These are phyloP conservation scores for Diarsia mendica DNA, from an alignment of 2,888 invertebrate species.

Conservation along the genomic window DNA sequence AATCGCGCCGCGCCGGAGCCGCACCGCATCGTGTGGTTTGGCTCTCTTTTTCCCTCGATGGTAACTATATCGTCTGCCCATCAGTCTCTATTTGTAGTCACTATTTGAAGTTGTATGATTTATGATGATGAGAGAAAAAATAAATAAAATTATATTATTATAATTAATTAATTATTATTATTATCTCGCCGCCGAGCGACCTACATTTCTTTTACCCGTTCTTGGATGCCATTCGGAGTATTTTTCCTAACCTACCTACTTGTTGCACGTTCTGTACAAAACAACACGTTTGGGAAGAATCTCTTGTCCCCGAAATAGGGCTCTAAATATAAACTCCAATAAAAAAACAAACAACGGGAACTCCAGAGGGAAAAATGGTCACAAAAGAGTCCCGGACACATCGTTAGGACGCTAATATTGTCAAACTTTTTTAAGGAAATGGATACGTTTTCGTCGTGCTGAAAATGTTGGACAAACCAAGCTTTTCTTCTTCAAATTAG, in stretches of 20 bases:
- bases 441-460: constrained; percentile 19
- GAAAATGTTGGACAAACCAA: constrained; percentile 4
- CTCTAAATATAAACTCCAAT: constrained; percentile 34
- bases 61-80: too few relatives aligned
- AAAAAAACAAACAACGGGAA: constrained; percentile 35
- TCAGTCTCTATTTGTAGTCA: too few relatives aligned
- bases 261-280: background rate
- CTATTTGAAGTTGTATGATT: too few relatives aligned
- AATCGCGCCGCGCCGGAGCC: too few relatives aligned
- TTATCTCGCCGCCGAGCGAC: too few relatives aligned
- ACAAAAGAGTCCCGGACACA: constrained; percentile 8
- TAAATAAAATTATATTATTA: too few relatives aligned
- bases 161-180: too few relatives aligned
- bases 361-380: constrained; percentile 9
- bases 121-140: too few relatives aligned
- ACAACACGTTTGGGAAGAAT: constrained; percentile 9
- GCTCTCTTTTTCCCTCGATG: too few relatives aligned
- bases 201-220: too few relatives aligned
- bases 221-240: too few relatives aligned
- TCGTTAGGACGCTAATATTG: constrained; percentile 32
- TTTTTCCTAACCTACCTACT: background rate
- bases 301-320: background rate
- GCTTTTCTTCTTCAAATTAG: constrained; percentile 1
- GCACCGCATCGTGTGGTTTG: too few relatives aligned
- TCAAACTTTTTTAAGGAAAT: constrained; percentile 50